Conservation (phyloP, 2,888 invertebrate species). For the Sinodicranocentrus sp. region DNA sequence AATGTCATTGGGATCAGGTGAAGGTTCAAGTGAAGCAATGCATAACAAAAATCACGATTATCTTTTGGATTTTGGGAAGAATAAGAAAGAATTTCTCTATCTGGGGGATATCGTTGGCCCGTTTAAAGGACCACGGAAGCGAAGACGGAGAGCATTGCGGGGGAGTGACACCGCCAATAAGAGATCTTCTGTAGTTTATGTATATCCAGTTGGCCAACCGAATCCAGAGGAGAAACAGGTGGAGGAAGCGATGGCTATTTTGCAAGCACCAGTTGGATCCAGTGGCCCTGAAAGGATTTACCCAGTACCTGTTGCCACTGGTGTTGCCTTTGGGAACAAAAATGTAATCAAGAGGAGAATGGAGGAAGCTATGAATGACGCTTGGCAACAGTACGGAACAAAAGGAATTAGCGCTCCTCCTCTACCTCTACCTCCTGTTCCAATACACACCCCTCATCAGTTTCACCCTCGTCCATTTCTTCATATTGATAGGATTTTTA, state of each 20-base stretch:
- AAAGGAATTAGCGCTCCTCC: constrained; percentile 40
- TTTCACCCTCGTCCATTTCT: constrained; percentile 30
- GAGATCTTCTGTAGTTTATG: constrained; percentile 23
- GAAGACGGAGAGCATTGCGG: constrained; percentile 32
- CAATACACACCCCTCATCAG: neutral
- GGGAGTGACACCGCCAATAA: constrained; percentile 3
- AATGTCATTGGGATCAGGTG: neutral
- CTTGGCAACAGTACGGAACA: constrained; percentile 72
- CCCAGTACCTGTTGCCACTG: neutral
- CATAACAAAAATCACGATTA: constrained; percentile 13
- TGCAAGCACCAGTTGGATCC: neutral
- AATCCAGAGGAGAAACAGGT: neutral
- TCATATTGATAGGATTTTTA: constrained; percentile 40
- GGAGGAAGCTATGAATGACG: constrained; percentile 60
- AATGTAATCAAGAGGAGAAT: constrained; percentile 30
- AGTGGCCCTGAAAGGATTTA: neutral
- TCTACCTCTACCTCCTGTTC: neutral
- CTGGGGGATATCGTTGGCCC: constrained; percentile 43
- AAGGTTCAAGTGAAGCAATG: constrained; percentile 7
- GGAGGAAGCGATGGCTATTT: neutral
- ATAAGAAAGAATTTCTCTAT: constrained; percentile 34
- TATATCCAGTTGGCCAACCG: constrained; percentile 46
- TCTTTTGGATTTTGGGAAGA: constrained; percentile 26
- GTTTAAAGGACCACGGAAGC: constrained; percentile 58
- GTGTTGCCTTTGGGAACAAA: neutral